A percentile compares a stretch with the other conserved stretches of the same genome.
These are phyloP conservation scores for Pseudoatta argentina DNA, from an alignment of 1,140 invertebrate genomes.

Conservation along the genomic window DNA sequence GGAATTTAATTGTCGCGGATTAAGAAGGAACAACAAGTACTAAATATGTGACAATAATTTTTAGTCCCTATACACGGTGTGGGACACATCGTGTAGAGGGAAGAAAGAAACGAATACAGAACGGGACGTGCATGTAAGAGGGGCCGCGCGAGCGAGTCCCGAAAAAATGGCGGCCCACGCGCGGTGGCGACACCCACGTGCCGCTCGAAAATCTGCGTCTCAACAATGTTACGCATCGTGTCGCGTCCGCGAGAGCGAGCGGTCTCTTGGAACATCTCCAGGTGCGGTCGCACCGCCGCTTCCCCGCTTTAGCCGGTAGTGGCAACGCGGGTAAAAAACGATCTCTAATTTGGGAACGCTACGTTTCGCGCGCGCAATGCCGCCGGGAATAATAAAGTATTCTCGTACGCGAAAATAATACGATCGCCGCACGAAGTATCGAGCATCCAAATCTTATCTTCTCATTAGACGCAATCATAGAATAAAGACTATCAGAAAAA, in stretches of 20 bases:
- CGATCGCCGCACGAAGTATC: slow-evolving; percentile 2
- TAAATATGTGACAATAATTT: not conserved
- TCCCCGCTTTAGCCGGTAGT: slow-evolving; percentile 32
- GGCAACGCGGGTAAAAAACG: slow-evolving; percentile 64
- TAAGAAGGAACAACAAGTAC: too few relatives aligned
- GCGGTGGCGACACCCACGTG: slow-evolving; percentile 34
- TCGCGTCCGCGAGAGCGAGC: slow-evolving; percentile 70
- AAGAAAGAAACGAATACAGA: not conserved
- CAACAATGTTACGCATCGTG: slow-evolving; percentile 68
- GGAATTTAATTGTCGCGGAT: not conserved
- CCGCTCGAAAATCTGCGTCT: slow-evolving; percentile 51
- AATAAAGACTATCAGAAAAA: too few relatives aligned
- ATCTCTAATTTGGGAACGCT: slow-evolving; percentile 78
- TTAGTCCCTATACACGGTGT: not conserved
- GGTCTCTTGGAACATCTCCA: slow-evolving; percentile 80
- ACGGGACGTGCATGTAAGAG: not conserved
- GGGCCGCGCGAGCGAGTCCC: slow-evolving; percentile 33
- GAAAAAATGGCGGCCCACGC: slow-evolving; percentile 60
- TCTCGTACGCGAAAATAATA: slow-evolving; percentile 53
- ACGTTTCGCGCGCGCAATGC: slow-evolving; percentile 67
- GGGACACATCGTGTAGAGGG: not conserved
- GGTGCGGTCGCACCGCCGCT: slow-evolving; percentile 66
- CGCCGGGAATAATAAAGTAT: slow-evolving; percentile 75
- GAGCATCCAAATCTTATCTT: too few relatives aligned
- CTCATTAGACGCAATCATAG: too few relatives aligned